These are phyloP conservation scores for Choloepus hoffmanni DNA, from an alignment of 2,113 vertebrate genomes.

Conservation along the genomic window DNA sequence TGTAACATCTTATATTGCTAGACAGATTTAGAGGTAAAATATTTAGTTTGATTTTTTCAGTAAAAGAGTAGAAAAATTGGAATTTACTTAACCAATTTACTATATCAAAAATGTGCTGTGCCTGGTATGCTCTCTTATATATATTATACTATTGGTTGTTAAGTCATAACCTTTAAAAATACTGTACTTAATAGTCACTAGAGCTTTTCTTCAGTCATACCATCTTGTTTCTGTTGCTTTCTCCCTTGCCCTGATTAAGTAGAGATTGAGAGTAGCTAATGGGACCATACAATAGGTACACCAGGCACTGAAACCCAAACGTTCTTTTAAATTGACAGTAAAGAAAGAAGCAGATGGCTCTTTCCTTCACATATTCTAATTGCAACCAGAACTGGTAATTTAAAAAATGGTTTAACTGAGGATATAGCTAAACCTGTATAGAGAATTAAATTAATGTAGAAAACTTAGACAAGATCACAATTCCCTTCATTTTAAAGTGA, in stretches of 20 bases:
- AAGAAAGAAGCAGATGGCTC: slow-evolving; percentile 35
- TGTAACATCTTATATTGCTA: background rate
- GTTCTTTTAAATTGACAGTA: slow-evolving; percentile 53
- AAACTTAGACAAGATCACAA: background rate
- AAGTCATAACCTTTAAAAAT: background rate
- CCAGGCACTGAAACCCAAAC: background rate
- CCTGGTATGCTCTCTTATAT: background rate
- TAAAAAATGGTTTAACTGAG: slow-evolving; percentile 49
- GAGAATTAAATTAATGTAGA: slow-evolving; percentile 3
- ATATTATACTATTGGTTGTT: background rate
- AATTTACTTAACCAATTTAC: background rate
- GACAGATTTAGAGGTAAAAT: background rate
- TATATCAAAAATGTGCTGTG: background rate
- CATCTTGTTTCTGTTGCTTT: slow-evolving; percentile 3
- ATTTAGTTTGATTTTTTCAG: background rate
- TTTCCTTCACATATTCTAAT: slow-evolving; percentile 44
- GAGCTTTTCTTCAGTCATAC: background rate
- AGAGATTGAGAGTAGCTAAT: background rate
- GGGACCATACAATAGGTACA: background rate
- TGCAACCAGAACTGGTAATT: slow-evolving; percentile 38
- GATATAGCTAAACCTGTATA: slow-evolving; percentile 33
- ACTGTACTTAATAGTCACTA: background rate
- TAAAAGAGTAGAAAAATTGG: background rate
- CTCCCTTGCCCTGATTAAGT: background rate
- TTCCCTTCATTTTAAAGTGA: background rate